A percentile compares a stretch with the other conserved stretches of the same genome.
Evolutionary conservation across 2,113 vertebrate genomes (phyloP).

Genomic region (Mobula birostris): DNA sequence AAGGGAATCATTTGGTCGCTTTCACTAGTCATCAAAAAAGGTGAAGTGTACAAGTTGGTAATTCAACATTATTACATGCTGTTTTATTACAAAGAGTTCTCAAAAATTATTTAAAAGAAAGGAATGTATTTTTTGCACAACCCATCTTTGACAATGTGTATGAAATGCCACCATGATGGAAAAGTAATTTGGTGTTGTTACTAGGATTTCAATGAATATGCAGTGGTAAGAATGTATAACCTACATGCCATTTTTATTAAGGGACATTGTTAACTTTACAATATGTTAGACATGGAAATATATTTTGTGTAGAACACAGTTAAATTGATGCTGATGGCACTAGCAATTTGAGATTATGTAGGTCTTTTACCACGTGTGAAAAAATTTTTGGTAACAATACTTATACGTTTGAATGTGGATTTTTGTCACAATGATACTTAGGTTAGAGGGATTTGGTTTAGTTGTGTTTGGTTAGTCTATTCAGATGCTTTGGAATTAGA

Average conservation of each 20-base stretch:
- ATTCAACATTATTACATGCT: background rate
- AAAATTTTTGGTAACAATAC: background rate
- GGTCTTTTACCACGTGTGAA: background rate
- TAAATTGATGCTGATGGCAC: background rate
- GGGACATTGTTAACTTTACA: background rate
- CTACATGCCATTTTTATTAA: background rate
- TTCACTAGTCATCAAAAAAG: background rate
- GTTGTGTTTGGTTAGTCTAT: background rate
- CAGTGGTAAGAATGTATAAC: background rate
- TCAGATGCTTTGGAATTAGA: background rate
- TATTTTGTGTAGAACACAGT: background rate
- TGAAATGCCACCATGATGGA: background rate
- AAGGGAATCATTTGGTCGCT: background rate
- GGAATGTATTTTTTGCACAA: background rate
- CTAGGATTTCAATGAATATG: background rate
- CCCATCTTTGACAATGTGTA: background rate
- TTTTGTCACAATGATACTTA: background rate
- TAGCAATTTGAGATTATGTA: background rate
- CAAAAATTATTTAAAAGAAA: conserved; percentile 11
- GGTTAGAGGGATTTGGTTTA: background rate
- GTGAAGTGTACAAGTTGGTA: background rate
- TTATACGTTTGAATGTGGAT: background rate
- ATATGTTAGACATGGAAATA: background rate
- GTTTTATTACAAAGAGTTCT: background rate
- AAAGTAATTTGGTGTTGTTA: background rate